Evolutionary conservation across 2,888 invertebrate genomes (phyloP).

Genomic region (Tortrix viridana): DNA sequence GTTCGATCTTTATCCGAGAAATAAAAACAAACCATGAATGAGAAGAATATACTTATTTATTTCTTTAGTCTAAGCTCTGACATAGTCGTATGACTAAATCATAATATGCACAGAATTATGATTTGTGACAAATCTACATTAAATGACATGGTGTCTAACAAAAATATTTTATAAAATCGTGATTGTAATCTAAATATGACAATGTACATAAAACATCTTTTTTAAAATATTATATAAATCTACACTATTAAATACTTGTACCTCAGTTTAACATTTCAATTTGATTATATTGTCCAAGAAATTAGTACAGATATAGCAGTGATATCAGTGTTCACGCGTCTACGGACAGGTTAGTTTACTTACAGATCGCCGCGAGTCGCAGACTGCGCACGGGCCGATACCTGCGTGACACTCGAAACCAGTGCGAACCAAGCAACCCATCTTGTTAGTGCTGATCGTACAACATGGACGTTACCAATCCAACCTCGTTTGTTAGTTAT

Average conservation of each 20-base stretch:
- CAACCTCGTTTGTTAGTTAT: slow-evolving; percentile 29
- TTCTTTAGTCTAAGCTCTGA: slow-evolving; percentile 63
- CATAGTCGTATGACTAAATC: slow-evolving; percentile 59
- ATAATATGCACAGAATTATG: slow-evolving; percentile 54
- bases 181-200: slow-evolving; percentile 38
- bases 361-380: slow-evolving; percentile 1
- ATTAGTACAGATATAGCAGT: slow-evolving; percentile 50
- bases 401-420: slow-evolving; percentile 36
- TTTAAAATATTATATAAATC: slow-evolving; percentile 51
- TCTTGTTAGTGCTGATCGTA: slow-evolving; percentile 47
- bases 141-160: slow-evolving; percentile 40
- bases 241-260: slow-evolving; percentile 64
- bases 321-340: slow-evolving; percentile 55
- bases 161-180: slow-evolving; percentile 42
- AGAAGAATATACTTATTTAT: slow-evolving; percentile 79
- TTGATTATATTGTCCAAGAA: slow-evolving; percentile 65
- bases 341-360: slow-evolving; percentile 45
- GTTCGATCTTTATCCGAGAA: slow-evolving; percentile 44
- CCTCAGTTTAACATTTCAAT: slow-evolving; percentile 58
- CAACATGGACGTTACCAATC: slow-evolving; percentile 29
- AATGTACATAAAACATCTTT: slow-evolving; percentile 45
- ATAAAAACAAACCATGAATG: slow-evolving; percentile 77
- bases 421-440: slow-evolving; percentile 55
- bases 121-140: slow-evolving; percentile 45
- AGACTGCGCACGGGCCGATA: not conserved